Conservation (phyloP, 2,113 vertebrate species). For the Monopterus albus region DNA sequence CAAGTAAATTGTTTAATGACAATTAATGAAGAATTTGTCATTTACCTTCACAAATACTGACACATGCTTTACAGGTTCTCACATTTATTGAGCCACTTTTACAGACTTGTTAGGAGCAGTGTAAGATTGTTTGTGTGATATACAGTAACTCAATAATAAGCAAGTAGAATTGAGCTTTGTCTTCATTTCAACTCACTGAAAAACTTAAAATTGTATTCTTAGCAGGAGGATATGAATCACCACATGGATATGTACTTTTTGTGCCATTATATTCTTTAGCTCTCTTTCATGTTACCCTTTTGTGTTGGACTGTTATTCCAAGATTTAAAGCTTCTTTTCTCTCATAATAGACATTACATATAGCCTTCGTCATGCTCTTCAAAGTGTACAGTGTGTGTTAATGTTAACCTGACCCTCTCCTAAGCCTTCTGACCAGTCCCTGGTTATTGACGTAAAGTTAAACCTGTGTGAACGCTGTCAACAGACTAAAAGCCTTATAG, state of each 20-base stretch:
- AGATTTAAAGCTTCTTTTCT: conserved; percentile 5
- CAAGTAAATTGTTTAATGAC: too few species aligned
- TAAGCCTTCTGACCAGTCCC: conserved; percentile 31
- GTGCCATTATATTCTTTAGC: neutral
- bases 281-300: conserved; percentile 10
- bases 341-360: neutral
- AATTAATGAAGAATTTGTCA: too few species aligned
- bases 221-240: too few species aligned
- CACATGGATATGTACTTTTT: too few species aligned
- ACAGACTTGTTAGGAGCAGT: neutral
- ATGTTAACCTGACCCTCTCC: conserved; percentile 45
- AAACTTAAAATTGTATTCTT: too few species aligned
- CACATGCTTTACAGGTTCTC: neutral
- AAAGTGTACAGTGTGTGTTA: conserved; percentile 40
- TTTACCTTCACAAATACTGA: neutral
- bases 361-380: conserved; percentile 35
- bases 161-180: too few species aligned
- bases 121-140: neutral
- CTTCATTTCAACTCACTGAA: too few species aligned
- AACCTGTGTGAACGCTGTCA: conserved; percentile 56
- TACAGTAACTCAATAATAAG: too few species aligned
- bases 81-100: neutral
- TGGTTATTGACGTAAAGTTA: conserved; percentile 45
- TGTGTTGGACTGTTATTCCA: neutral
- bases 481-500: conserved; percentile 38